Conservation (phyloP, 2,888 invertebrate species). For the Sthenelais limicola region DNA sequence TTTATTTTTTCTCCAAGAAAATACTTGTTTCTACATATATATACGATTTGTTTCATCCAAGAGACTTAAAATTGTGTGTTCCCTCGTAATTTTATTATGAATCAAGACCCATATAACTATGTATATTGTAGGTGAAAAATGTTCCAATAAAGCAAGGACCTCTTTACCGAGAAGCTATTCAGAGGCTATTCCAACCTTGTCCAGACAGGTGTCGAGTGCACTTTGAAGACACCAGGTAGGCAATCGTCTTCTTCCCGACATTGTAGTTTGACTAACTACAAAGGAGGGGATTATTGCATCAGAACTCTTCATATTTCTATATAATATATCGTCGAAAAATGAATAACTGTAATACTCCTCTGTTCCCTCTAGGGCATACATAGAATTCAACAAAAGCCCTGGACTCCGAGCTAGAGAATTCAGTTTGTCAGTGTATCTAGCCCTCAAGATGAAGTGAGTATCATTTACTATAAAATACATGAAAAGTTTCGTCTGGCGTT, state of each 20-base stretch:
- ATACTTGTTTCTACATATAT: no score
- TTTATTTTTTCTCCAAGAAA: no score
- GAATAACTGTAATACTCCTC: not conserved
- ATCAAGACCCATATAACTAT: not conserved
- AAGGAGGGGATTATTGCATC: no score
- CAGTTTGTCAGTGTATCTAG: slow-evolving; percentile 66
- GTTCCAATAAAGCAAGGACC: slow-evolving; percentile 70
- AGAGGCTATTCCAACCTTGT: slow-evolving; percentile 63
- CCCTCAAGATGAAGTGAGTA: slow-evolving; percentile 67
- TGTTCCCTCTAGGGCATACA: slow-evolving; percentile 46
- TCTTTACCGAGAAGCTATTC: slow-evolving; percentile 67
- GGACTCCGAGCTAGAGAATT: slow-evolving; percentile 50
- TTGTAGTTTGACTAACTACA: not conserved
- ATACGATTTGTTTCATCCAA: no score
- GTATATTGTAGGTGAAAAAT: slow-evolving; percentile 62
- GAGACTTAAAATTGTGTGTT: no score
- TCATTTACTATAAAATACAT: not conserved
- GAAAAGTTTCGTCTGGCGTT: no score
- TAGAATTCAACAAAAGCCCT: slow-evolving; percentile 47
- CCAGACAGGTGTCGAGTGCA: slow-evolving; percentile 49
- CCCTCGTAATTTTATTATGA: no score
- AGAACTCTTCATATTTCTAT: no score
- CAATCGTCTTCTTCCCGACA: not conserved
- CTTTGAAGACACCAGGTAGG: slow-evolving; percentile 68
- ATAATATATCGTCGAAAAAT: no score